Evolutionary conservation across 2,797 vertebrate species (phyloP), one percentile per base, ranked within the genome.

Genomic region (Bradypus variegatus): DNA sequence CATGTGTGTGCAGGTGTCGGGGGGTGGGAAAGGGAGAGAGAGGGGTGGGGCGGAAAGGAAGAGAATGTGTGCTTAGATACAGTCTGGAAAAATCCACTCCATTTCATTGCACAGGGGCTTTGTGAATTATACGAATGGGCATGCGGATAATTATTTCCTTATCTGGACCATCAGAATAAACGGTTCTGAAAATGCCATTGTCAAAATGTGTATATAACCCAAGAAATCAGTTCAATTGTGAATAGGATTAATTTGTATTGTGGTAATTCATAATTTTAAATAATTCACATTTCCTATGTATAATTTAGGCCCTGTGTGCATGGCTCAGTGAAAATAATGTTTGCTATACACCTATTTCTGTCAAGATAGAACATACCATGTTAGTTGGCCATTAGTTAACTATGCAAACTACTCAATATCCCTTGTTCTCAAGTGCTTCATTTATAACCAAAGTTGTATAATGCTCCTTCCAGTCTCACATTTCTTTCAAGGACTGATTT

Each of bases 251-350:
- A 93, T 88, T 64, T 81, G 19, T 53, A 62, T 69, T 73, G 65
- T 31, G 14, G 33, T 53, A 11, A 94, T 55, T 76, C 83, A 6
- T 72, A 21, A 92, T 80, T 92, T 86, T 81, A 94, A 92, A 86
- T 64, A 95, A 95, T 69, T 89, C 80, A 92, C 11, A 86, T 45
- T 88, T 85, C 80, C 25, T 58, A 50, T 58, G 50, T 53, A 27
- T 84, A 86, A 93, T 86, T 90, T 50, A 83, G 75, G 83, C 36
- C 9, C 65, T 21, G 13, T 12, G 48, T 64, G 15, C 38, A 33
- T 86, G 33, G 73, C 55, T 89, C 55, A 53, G 81, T 82, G 70
- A 94, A 76, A 76, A 86, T 88, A 89, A 89, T 90, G 58, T 85
- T 72, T 79, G 19, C 80, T 60, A 48, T 16, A 62, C 53, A 58